Conservation (phyloP, 1,140 invertebrate species). For the Pantala flavescens region DNA sequence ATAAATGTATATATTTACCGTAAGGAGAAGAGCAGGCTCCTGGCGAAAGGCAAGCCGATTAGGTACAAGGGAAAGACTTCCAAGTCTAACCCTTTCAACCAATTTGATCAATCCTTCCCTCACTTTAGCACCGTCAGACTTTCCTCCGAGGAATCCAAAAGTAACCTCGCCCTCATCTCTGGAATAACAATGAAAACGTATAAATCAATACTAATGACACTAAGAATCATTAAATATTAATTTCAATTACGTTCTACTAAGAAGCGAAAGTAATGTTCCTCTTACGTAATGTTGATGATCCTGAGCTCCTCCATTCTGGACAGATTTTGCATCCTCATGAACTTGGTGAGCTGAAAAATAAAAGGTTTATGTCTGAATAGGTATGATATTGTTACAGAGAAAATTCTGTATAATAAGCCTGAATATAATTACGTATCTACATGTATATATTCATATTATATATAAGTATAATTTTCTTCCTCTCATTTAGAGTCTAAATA, state of each 20-base stretch:
- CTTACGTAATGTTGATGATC: slow-evolving; percentile 55
- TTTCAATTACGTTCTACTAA: slow-evolving; percentile 12
- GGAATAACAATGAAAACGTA: slow-evolving; percentile 26
- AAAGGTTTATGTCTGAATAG: slow-evolving; percentile 21
- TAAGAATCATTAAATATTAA: neutral
- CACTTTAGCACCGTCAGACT: slow-evolving; percentile 48
- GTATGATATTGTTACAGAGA: no score
- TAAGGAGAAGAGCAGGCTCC: slow-evolving; percentile 43
- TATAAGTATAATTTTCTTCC: no score
- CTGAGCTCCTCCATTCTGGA: slow-evolving; percentile 53
- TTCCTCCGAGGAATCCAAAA: slow-evolving; percentile 49
- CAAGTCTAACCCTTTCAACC: slow-evolving; percentile 48
- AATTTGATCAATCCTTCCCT: slow-evolving; percentile 47
- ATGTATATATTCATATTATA: no score
- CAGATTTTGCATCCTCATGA: slow-evolving; percentile 52
- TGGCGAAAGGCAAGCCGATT: slow-evolving; percentile 47
- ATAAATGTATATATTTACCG: slow-evolving; percentile 36
- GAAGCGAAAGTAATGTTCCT: slow-evolving; percentile 24
- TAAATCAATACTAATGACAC: slow-evolving; percentile 13
- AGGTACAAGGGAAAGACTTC: slow-evolving; percentile 48
- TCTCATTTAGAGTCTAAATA: no score
- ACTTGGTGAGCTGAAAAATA: slow-evolving; percentile 48
- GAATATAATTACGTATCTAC: no score
- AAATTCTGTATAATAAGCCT: no score
- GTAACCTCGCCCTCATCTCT: slow-evolving; percentile 48